Conservation (phyloP, 1,140 invertebrate genomes). For the Eriocheir sinensis region DNA sequence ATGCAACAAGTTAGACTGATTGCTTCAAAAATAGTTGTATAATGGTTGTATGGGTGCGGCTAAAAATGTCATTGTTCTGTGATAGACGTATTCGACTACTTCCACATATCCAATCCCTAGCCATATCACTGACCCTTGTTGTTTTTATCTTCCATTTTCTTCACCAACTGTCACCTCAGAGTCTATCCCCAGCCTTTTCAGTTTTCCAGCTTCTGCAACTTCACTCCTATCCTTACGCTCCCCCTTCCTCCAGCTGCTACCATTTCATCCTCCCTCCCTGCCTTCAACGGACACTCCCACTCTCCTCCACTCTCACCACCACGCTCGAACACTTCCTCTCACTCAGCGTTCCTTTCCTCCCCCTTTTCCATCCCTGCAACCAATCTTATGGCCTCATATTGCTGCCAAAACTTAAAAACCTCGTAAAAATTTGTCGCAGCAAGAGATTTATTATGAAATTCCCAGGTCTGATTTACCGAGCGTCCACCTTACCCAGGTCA, state of each 20-base stretch:
- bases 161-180: too few species aligned
- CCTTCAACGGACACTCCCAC: neutral
- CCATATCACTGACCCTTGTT: too few species aligned
- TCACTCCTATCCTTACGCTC: neutral
- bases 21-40: too few species aligned
- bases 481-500: neutral
- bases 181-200: neutral
- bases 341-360: slow-evolving; percentile 10
- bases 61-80: neutral
- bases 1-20: too few species aligned
- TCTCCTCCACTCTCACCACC: neutral
- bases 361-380: slow-evolving; percentile 27
- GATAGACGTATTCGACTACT: neutral
- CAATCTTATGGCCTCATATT: slow-evolving; percentile 47
- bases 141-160: too few species aligned
- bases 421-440: slow-evolving; percentile 51
- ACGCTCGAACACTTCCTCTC: neutral
- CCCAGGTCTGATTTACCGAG: neutral
- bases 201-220: neutral
- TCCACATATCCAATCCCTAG: too few species aligned
- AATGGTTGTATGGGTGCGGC: too few species aligned
- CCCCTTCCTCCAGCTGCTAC: neutral
- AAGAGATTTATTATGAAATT: slow-evolving; percentile 42
- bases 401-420: slow-evolving; percentile 50
- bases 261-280: neutral